Evolutionary conservation across 2,888 invertebrate genomes (phyloP).

Genomic region (Himalopsyche anomala): DNA sequence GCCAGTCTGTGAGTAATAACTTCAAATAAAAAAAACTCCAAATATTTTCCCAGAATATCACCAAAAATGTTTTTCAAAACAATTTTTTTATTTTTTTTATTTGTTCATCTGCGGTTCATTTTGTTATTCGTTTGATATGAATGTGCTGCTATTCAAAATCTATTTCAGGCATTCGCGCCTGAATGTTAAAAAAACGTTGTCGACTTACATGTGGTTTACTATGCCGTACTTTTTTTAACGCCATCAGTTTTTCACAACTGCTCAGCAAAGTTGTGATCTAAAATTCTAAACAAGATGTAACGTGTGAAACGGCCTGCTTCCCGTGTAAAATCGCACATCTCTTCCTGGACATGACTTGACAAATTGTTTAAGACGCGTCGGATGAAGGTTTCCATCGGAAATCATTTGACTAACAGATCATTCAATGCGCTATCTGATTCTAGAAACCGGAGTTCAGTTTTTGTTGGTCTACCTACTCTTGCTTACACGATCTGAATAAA

Average conservation of each 20-base stretch:
- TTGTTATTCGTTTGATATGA: too few relatives aligned
- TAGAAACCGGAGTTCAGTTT: neutral
- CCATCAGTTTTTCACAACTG: neutral
- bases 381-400: constrained; percentile 16
- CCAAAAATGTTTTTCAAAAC: too few relatives aligned
- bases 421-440: neutral
- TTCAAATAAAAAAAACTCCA: too few relatives aligned
- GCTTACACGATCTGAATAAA: neutral
- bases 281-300: constrained; percentile 2
- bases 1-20: too few relatives aligned
- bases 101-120: too few relatives aligned
- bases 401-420: neutral
- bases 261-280: neutral
- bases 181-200: too few relatives aligned
- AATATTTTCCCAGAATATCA: too few relatives aligned
- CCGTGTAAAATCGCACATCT: constrained; percentile 3
- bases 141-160: too few relatives aligned
- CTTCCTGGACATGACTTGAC: constrained; percentile 24
- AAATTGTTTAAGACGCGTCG: constrained; percentile 19
- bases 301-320: constrained; percentile 5
- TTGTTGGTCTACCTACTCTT: neutral
- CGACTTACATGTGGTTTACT: too few relatives aligned
- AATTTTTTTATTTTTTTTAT: too few relatives aligned
- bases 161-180: too few relatives aligned
- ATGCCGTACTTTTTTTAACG: too few relatives aligned